Evolutionary conservation across 2,797 vertebrate genomes (phyloP).

Genomic region (Scomberomorus guttatus): DNA sequence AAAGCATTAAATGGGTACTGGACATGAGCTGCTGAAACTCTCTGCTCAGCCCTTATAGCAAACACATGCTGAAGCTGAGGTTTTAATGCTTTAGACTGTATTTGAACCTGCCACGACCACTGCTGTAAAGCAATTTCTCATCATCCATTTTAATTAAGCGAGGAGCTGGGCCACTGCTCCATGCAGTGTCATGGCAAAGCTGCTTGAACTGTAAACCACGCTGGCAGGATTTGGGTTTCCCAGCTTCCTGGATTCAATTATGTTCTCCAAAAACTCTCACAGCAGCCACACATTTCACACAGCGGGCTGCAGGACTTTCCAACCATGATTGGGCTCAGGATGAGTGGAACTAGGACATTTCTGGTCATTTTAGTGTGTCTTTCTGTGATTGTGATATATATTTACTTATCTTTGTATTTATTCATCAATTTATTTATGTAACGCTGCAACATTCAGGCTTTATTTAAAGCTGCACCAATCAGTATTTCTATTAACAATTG

Average conservation of each 20-base stretch:
- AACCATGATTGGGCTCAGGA: neutral
- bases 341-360: neutral
- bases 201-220: slow-evolving; percentile 57
- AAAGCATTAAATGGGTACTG: slow-evolving; percentile 27
- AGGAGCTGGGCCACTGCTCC: slow-evolving; percentile 30
- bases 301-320: slow-evolving; percentile 20
- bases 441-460: neutral
- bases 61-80: slow-evolving; percentile 54
- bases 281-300: slow-evolving; percentile 26
- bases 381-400: slow-evolving; percentile 1
- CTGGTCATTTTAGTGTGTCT: neutral
- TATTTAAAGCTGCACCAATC: neutral
- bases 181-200: slow-evolving; percentile 53
- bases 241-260: slow-evolving; percentile 68
- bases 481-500: too few species aligned
- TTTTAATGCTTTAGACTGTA: slow-evolving; percentile 50
- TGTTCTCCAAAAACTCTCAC: slow-evolving; percentile 37
- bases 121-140: slow-evolving; percentile 48
- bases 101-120: slow-evolving; percentile 44
- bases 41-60: slow-evolving; percentile 40
- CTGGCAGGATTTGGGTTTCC: slow-evolving; percentile 59
- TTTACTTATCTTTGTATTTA: neutral
- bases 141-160: slow-evolving; percentile 58
- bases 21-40: slow-evolving; percentile 9
- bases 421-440: neutral